Evolutionary conservation across 2,113 vertebrate species (phyloP).

Genomic region (Electrona antarctica): DNA sequence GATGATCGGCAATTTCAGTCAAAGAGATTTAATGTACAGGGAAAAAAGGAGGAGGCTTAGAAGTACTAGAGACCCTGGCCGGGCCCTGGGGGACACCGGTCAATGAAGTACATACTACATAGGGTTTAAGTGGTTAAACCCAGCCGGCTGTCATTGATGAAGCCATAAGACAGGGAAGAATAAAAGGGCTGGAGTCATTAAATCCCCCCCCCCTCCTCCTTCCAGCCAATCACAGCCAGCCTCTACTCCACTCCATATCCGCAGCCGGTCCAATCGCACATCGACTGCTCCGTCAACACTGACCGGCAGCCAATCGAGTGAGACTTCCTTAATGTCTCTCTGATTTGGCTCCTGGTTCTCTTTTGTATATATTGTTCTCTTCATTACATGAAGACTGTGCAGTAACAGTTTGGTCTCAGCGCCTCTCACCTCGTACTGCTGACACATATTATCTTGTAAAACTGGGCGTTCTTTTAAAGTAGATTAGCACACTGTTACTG

Average conservation of each 20-base stretch:
- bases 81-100: too few species aligned
- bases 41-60: too few species aligned
- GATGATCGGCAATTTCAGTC: too few species aligned
- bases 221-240: slow-evolving; percentile 53
- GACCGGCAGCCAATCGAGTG: slow-evolving; percentile 42
- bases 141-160: slow-evolving; percentile 52
- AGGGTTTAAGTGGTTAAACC: slow-evolving; percentile 23
- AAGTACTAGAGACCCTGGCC: too few species aligned
- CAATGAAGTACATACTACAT: too few species aligned
- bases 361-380: slow-evolving; percentile 39
- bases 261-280: slow-evolving; percentile 47
- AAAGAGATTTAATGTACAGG: too few species aligned
- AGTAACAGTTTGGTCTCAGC: slow-evolving; percentile 55
- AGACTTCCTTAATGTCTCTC: slow-evolving; percentile 46
- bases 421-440: slow-evolving; percentile 43
- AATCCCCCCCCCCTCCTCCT: slow-evolving; percentile 11
- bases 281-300: slow-evolving; percentile 44
- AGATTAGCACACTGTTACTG: slow-evolving; percentile 66
- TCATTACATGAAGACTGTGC: slow-evolving; percentile 51
- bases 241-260: slow-evolving; percentile 42
- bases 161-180: slow-evolving; percentile 24
- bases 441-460: slow-evolving; percentile 62
- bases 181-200: slow-evolving; percentile 21
- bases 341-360: slow-evolving; percentile 42
- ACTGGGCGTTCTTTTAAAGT: slow-evolving; percentile 57